These are phyloP conservation scores for Amiota mariae DNA, from an alignment of 2,888 invertebrate species.

Conservation along the genomic window DNA sequence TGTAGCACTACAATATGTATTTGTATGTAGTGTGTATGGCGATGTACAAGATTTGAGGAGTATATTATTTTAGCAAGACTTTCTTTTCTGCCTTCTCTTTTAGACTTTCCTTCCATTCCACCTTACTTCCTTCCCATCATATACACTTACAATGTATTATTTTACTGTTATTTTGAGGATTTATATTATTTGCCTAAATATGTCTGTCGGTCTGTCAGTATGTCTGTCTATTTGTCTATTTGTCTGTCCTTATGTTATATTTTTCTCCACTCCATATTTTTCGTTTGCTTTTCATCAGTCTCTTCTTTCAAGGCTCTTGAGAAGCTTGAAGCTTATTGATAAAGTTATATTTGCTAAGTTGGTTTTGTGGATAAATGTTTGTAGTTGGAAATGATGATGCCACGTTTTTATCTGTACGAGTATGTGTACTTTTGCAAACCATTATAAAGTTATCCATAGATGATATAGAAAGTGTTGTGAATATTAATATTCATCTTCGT, in stretches of 20 bases:
- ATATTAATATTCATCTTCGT: too few relatives aligned
- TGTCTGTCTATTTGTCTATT: not conserved
- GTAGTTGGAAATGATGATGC: constrained; percentile 10
- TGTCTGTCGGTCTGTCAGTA: too few relatives aligned
- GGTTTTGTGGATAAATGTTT: constrained; percentile 6
- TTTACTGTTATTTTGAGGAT: constrained; percentile 25
- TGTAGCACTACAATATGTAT: too few relatives aligned
- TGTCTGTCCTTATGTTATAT: not conserved
- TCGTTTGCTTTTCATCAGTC: not conserved
- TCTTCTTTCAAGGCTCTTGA: not conserved
- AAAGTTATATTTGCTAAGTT: constrained; percentile 23
- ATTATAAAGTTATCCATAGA: not conserved
- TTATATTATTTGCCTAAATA: constrained; percentile 15
- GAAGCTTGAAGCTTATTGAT: constrained; percentile 22
- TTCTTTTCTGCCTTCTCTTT: not conserved
- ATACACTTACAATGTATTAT: constrained; percentile 17
- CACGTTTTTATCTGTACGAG: not conserved
- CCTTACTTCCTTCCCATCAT: not conserved
- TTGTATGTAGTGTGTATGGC: too few relatives aligned
- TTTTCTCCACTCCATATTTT: not conserved
- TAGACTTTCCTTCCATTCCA: not conserved
- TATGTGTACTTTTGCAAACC: constrained; percentile 14
- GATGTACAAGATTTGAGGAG: not conserved
- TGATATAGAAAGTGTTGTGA: too few relatives aligned
- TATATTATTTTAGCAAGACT: constrained; percentile 23